A percentile compares a stretch with the other conserved stretches of the same genome.
Evolutionary conservation across 2,888 invertebrate genomes (phyloP).

Genomic region (Lypha dubia): DNA sequence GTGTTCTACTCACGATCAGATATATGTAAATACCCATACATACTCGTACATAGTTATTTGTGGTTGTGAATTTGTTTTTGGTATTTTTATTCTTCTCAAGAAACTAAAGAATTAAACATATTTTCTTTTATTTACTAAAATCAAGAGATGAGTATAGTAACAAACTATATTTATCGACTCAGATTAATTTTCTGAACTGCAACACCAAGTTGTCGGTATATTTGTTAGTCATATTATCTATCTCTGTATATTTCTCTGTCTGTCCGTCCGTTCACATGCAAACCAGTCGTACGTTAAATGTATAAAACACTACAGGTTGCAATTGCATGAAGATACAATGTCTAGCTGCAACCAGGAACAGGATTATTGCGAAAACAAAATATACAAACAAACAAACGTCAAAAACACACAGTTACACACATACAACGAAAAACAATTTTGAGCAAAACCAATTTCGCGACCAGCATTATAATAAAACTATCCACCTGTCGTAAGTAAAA

Average conservation of each 20-base stretch:
- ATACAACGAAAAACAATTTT: conserved; percentile 32
- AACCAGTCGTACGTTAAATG: conserved; percentile 45
- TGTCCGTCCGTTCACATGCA: conserved; percentile 14
- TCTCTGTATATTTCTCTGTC: background rate
- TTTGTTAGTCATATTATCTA: background rate
- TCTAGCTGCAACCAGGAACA: conserved; percentile 56
- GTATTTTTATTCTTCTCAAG: background rate
- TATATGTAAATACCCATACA: background rate
- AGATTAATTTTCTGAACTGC: conserved; percentile 58
- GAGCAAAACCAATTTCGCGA: conserved; percentile 48
- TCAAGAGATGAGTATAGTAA: conserved; percentile 39
- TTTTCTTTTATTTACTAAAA: background rate
- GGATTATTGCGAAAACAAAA: conserved; percentile 57
- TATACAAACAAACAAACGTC: conserved; percentile 9
- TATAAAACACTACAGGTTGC: conserved; percentile 52
- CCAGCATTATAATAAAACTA: conserved; percentile 58
- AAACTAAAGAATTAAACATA: background rate
- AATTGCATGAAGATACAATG: conserved; percentile 41
- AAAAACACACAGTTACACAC: conserved; percentile 8
- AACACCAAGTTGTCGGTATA: conserved; percentile 31
- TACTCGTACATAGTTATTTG: background rate
- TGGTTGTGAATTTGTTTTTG: background rate
- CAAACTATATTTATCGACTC: conserved; percentile 52
- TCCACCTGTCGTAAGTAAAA: conserved; percentile 64
- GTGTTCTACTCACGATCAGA: background rate